Percentiles rank a stretch among this genome's conserved stretches.
Evolutionary conservation across 1,140 invertebrate species (phyloP).

Genomic region (Drosophila simulans): DNA sequence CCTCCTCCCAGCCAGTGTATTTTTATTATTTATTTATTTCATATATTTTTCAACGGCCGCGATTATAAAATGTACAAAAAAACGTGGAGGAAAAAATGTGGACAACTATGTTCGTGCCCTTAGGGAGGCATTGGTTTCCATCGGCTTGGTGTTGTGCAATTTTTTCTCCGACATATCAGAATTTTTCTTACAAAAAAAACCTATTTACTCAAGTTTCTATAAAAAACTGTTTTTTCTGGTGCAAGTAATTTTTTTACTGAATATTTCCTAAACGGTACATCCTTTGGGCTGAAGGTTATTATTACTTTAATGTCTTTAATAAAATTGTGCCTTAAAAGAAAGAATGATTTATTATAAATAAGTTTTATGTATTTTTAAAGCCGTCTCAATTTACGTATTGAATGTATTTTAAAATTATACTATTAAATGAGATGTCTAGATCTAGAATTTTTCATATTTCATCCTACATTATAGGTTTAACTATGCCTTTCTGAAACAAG

Average conservation of each 20-base stretch:
- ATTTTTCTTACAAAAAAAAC: not conserved
- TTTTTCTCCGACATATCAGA: not conserved
- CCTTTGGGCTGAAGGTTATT: not conserved
- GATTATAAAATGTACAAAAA: slow-evolving; percentile 66
- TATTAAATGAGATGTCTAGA: no score
- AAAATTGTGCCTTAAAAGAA: no score
- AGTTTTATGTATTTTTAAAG: no score
- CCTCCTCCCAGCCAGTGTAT: slow-evolving; percentile 44
- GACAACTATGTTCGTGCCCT: slow-evolving; percentile 45
- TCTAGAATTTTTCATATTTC: not conserved
- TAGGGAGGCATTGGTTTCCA: slow-evolving; percentile 23
- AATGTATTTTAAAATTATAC: no score
- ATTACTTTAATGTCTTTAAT: not conserved
- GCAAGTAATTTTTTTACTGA: no score
- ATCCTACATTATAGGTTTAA: not conserved
- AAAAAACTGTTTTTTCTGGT: no score
- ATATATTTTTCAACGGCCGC: slow-evolving; percentile 59
- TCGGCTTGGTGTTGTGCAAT: not conserved
- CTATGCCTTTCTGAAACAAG: not conserved
- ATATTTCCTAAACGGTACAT: no score
- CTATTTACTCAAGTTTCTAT: no score
- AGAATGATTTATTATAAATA: no score
- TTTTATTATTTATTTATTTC: slow-evolving; percentile 81
- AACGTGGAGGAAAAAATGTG: slow-evolving; percentile 30
- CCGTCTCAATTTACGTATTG: no score